Percentiles rank a stretch among this genome's conserved stretches.
These are phyloP conservation scores for Meriones unguiculatus DNA, from an alignment of 2,113 vertebrate genomes.

Conservation along the genomic window DNA sequence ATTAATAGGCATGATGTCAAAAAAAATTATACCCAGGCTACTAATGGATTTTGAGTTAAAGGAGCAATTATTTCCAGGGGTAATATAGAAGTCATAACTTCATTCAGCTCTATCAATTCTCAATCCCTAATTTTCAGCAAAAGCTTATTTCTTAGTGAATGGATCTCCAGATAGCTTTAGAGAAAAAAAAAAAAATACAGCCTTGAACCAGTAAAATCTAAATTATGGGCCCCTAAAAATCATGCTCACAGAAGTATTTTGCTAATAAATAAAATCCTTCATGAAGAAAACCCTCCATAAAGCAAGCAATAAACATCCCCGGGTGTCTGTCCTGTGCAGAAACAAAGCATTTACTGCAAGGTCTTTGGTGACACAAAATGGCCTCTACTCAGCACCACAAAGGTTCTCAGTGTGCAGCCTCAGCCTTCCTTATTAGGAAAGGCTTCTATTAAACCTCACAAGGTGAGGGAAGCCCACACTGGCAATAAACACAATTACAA, in stretches of 20 bases:
- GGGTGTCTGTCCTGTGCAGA: neutral
- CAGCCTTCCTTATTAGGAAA: neutral
- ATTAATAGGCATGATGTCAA: conserved; percentile 45
- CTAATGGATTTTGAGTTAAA: conserved; percentile 59
- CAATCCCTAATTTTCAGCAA: conserved; percentile 34
- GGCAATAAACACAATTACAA: neutral
- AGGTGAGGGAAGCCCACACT: neutral
- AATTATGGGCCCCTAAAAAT: conserved; percentile 58
- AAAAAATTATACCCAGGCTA: conserved; percentile 33
- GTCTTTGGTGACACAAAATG: neutral
- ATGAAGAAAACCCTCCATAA: conserved; percentile 23
- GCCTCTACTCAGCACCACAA: neutral
- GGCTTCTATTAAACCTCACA: neutral
- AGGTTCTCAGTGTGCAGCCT: neutral
- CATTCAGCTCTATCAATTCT: conserved; percentile 58
- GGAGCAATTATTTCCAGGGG: conserved; percentile 44
- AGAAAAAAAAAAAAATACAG: conserved; percentile 61
- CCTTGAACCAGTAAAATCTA: conserved; percentile 43
- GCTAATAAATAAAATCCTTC: conserved; percentile 53
- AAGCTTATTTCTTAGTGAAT: conserved; percentile 54
- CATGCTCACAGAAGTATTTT: neutral
- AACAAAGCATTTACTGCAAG: neutral
- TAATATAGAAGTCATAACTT: conserved; percentile 46
- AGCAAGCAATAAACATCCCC: conserved; percentile 37
- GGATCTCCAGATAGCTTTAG: conserved; percentile 52